Base-by-base conservation (phyloP, 2,888 invertebrate genomes). In the Ectemnius continuus region DNA sequence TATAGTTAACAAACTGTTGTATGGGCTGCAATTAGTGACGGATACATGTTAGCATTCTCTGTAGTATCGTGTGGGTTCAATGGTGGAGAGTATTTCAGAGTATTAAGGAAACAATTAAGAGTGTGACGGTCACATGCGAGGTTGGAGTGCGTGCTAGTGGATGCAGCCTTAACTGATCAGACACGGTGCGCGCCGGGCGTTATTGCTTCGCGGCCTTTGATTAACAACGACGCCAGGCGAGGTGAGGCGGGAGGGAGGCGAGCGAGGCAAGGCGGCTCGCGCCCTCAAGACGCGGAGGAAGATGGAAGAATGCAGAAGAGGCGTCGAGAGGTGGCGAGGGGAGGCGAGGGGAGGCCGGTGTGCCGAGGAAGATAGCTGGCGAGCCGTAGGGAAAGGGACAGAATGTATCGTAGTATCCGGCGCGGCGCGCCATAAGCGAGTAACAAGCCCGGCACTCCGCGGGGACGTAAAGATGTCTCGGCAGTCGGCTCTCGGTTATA, bases 401-500 rank as follows among this genome's bases (percentile, higher is more conserved):
- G 73, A 45, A 61, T 16, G 66, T 72, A 80, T 73, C 81, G 73
- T 59, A 67, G 73, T 36, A 36, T 73, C 71, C 52, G 62, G 69
- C 58, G 16, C 36, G 36, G 36, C 36, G 36, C 36, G 73, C 63
- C 78, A 70, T 80, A 85, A 83, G 79, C 83, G 81, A 85, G 86
- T 88, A 89, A 89, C 89, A 84, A 89, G 88, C 86, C 80, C 79
- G 75, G 84, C 81, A 83, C 82, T 81, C 82, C 67, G 11, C 52
- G 52, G 76, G 85, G 75, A 87, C 88, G 89, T 90, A 89, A 90
- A 90, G 88, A 89, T 89, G 90, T 90, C 89, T 89, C 86, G 87
- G 83, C 85, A 84, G 84, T 86, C 82, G 84, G 83, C 86, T 86
- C 36, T 36, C 83, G 88, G 89, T 90, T 90, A 88, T 89, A 90